Conservation (phyloP, 2,113 vertebrate species). For the Clupea harengus region DNA sequence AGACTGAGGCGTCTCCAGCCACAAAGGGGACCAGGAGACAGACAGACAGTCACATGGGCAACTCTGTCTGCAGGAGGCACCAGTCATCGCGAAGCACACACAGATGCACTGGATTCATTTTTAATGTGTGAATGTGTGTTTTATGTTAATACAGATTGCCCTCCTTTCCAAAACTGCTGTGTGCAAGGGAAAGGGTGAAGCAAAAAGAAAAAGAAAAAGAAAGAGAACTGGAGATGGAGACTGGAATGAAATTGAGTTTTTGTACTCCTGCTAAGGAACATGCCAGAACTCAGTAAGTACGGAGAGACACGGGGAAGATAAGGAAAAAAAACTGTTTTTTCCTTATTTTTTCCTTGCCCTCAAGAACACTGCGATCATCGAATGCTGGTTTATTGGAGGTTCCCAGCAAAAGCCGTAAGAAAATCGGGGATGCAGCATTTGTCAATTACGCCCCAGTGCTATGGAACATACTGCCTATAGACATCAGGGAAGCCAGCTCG, state of each 20-base stretch:
- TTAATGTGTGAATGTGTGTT: too few relatives aligned
- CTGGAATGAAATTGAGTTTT: not conserved
- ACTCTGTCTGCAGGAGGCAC: not conserved
- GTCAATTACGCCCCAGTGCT: too few relatives aligned
- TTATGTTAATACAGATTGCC: slow-evolving; percentile 17
- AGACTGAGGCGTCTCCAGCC: not conserved
- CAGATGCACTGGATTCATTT: not conserved
- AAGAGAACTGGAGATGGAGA: slow-evolving; percentile 6
- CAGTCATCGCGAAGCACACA: not conserved
- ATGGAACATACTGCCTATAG: too few relatives aligned
- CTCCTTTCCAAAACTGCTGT: slow-evolving; percentile 13
- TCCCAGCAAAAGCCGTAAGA: too few relatives aligned
- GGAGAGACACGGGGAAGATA: slow-evolving; percentile 28
- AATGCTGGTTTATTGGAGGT: too few relatives aligned
- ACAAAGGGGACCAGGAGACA: not conserved
- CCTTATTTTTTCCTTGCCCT: too few relatives aligned
- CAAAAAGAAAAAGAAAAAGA: not conserved
- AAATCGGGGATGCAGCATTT: too few relatives aligned
- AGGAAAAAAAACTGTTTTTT: too few relatives aligned
- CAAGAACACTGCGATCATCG: too few relatives aligned
- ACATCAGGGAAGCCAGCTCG: too few relatives aligned
- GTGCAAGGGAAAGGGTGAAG: not conserved
- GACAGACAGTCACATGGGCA: not conserved
- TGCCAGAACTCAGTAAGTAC: slow-evolving; percentile 32
- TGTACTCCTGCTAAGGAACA: slow-evolving; percentile 2